These are phyloP conservation scores for Callithrix jacchus DNA, from an alignment of 2,113 vertebrate species.

Conservation along the genomic window DNA sequence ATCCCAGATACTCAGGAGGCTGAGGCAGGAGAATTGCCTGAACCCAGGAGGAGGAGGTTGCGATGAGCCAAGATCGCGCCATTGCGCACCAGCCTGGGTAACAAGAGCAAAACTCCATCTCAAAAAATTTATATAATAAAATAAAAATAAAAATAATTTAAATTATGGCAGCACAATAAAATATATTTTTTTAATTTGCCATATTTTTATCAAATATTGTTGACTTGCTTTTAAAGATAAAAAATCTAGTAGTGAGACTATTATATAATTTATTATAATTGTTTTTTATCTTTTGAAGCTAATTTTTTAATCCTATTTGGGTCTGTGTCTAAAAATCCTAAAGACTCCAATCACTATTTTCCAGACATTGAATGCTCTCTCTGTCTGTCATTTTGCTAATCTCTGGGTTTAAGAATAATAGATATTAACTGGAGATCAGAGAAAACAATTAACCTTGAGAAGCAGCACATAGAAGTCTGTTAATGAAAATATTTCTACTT, in stretches of 20 bases:
- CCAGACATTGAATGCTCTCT: not conserved
- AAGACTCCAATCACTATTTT: not conserved
- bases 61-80: too few species aligned
- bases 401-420: conserved; percentile 25
- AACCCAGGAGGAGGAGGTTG: too few species aligned
- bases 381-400: conserved; percentile 2
- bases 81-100: too few species aligned
- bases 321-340: not conserved
- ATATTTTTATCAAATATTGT: not conserved
- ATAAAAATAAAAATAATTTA: not conserved
- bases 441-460: conserved; percentile 63
- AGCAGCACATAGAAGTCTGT: not conserved
- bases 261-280: not conserved
- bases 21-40: too few species aligned
- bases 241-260: not conserved
- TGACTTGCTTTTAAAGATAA: not conserved
- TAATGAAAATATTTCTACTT: conserved; percentile 58
- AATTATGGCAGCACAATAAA: not conserved
- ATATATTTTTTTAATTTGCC: not conserved
- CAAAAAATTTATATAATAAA: too few species aligned
- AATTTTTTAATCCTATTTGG: not conserved
- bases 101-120: too few species aligned
- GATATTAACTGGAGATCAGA: conserved; percentile 47
- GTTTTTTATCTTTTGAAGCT: not conserved
- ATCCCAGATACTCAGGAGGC: too few species aligned